These are phyloP conservation scores for Leptinotarsa defecta DNA, from an alignment of 1,140 invertebrate genomes.

Conservation along the genomic window DNA sequence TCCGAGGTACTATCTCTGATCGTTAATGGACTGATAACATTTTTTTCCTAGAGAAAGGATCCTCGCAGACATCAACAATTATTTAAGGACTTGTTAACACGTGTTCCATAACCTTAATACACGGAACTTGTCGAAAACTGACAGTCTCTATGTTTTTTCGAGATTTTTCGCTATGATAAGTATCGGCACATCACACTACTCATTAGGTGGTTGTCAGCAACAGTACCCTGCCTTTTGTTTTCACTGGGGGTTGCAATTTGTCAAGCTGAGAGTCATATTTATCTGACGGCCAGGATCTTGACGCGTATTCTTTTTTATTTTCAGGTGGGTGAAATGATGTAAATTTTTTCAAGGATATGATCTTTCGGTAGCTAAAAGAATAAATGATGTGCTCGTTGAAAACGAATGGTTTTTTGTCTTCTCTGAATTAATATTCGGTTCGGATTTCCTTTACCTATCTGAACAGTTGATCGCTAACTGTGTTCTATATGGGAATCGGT, in stretches of 20 bases:
- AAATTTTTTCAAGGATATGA: conserved; percentile 9
- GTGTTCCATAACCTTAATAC: conserved; percentile 10
- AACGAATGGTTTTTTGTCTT: background rate
- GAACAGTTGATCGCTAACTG: background rate
- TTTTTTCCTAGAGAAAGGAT: background rate
- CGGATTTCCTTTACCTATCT: background rate
- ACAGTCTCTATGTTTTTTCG: background rate
- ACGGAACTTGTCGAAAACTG: background rate
- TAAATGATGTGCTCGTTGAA: conserved; percentile 9
- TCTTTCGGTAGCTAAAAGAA: conserved; percentile 12
- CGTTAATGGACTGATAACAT: background rate
- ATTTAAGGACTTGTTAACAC: conserved; percentile 18
- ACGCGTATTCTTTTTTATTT: background rate
- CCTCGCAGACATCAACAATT: conserved; percentile 5
- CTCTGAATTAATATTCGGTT: background rate
- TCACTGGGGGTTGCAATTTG: conserved; percentile 16
- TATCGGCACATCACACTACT: conserved; percentile 11
- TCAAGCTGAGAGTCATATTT: conserved; percentile 11
- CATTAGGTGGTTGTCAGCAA: conserved; percentile 17
- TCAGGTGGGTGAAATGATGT: conserved; percentile 7
- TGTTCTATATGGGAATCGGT: background rate
- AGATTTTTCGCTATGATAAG: conserved; percentile 7
- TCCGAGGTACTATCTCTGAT: background rate
- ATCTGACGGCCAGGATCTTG: conserved; percentile 6
- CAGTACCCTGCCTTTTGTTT: background rate